Conservation (phyloP, 2,113 vertebrate species). For the Rousettus leschenaultii region DNA sequence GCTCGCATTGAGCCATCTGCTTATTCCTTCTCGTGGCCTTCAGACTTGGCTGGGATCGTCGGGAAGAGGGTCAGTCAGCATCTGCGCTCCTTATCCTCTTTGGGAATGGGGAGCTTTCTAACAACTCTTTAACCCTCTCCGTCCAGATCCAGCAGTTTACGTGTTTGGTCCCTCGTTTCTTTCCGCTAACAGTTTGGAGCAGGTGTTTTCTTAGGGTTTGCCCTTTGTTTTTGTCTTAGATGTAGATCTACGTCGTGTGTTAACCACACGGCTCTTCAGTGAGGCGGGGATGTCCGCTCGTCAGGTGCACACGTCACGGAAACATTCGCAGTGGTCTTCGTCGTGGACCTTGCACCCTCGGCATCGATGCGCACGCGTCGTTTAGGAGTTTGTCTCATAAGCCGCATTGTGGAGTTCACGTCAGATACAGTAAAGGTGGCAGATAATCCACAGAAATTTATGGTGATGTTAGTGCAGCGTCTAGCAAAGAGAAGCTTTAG, state of each 20-base stretch:
- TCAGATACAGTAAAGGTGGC: neutral
- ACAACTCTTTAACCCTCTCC: slow-evolving; percentile 19
- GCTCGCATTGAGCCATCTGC: slow-evolving; percentile 68
- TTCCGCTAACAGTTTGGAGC: neutral
- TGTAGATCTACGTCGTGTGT: neutral
- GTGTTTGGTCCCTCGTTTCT: neutral
- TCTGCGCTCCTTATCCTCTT: slow-evolving; percentile 39
- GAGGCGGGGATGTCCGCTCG: neutral
- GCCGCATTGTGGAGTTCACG: neutral
- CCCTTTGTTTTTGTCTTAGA: neutral
- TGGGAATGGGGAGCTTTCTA: slow-evolving; percentile 19
- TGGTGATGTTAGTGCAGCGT: neutral
- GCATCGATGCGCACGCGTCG: neutral
- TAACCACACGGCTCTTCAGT: neutral
- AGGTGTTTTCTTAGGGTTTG: neutral
- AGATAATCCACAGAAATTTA: neutral
- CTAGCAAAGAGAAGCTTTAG: neutral
- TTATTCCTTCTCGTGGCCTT: slow-evolving; percentile 57
- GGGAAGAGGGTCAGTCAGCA: slow-evolving; percentile 46
- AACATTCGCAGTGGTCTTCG: no score
- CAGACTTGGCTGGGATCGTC: slow-evolving; percentile 51
- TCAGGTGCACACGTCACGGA: no score
- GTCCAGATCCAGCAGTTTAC: neutral
- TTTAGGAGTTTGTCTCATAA: neutral
- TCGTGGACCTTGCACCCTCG: neutral